Evolutionary conservation across 1,140 invertebrate species (phyloP).

Genomic region (Mercenaria mercenaria): DNA sequence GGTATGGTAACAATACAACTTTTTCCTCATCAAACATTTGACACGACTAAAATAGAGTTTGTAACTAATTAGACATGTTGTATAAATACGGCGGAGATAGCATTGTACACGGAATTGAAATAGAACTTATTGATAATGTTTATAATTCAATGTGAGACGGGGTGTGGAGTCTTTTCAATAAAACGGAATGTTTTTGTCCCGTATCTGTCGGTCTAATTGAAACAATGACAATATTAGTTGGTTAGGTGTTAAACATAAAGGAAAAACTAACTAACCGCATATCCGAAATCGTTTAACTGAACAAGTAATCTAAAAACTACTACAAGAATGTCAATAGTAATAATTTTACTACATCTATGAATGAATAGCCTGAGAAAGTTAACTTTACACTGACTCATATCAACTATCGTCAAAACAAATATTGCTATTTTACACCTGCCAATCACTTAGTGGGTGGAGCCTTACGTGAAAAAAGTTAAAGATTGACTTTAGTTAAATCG

Average conservation of each 20-base stretch:
- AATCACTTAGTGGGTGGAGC: background rate
- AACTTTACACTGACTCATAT: constrained; percentile 3
- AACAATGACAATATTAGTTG: constrained; percentile 2
- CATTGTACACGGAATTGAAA: background rate
- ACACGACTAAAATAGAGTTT: background rate
- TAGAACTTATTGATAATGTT: background rate
- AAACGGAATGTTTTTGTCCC: constrained; percentile 1
- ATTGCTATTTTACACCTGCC: background rate
- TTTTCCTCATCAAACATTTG: background rate
- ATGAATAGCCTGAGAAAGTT: constrained; percentile 21
- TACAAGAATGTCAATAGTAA: background rate
- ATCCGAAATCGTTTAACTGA: constrained; percentile 20
- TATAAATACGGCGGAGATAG: constrained; percentile 1
- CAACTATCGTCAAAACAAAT: constrained; percentile 2
- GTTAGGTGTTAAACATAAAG: background rate
- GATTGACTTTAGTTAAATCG: background rate
- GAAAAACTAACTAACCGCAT: background rate
- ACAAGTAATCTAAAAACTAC: background rate
- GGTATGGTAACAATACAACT: background rate
- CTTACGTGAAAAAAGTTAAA: background rate
- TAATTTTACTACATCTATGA: background rate
- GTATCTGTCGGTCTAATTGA: background rate
- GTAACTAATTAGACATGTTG: background rate
- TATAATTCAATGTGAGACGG: background rate
- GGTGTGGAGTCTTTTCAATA: background rate